These are phyloP conservation scores for Parazoanthus swiftii DNA, from an alignment of 92 coral and sea anemone genomes.

Conservation along the genomic window DNA sequence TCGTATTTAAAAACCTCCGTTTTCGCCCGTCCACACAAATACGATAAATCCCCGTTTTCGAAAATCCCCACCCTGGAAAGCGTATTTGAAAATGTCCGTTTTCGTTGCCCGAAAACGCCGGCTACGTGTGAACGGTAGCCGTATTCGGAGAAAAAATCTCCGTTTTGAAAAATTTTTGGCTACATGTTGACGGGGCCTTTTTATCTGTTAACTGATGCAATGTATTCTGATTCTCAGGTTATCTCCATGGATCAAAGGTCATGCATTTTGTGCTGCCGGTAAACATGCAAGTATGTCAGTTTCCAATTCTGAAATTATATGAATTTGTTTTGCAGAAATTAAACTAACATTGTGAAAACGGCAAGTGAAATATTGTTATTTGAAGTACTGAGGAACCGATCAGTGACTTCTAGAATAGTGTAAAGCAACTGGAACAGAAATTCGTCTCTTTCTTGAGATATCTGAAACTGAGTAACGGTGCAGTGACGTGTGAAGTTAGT, in stretches of 20 bases:
- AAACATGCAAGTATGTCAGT: constrained; percentile 84
- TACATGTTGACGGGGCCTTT: no score
- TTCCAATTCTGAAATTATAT: neutral
- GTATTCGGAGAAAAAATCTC: no score
- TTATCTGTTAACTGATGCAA: neutral
- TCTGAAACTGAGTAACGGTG: neutral
- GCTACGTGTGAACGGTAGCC: no score
- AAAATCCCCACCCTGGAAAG: no score
- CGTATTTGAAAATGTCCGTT: no score
- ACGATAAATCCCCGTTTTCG: no score
- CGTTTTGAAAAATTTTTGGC: no score
- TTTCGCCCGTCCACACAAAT: no score
- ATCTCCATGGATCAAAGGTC: constrained; percentile 87
- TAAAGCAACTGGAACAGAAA: neutral
- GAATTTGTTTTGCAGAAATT: neutral
- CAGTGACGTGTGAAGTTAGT: neutral
- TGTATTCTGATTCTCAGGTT: constrained; percentile 57
- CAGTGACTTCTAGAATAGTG: neutral
- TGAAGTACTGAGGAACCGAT: neutral
- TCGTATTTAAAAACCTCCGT: no score
- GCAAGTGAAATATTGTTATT: neutral
- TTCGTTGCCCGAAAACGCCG: no score
- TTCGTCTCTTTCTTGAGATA: neutral
- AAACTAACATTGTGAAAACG: neutral
- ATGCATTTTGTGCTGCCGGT: constrained; percentile 76